Conservation (phyloP, 1,140 invertebrate species). For the Penaeus vannamei region DNA sequence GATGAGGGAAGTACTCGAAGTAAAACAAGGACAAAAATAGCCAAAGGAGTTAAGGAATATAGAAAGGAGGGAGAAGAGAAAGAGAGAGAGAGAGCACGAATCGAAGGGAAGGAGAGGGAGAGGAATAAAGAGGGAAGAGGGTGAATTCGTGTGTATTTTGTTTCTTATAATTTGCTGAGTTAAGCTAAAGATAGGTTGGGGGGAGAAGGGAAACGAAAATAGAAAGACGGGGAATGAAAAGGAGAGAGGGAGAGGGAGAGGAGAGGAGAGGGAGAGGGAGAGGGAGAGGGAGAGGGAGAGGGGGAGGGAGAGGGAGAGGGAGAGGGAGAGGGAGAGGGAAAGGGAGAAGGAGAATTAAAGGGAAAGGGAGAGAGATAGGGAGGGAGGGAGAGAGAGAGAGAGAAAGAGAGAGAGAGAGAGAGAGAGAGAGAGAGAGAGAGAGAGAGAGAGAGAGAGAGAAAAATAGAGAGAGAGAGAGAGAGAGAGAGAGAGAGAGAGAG, state of each 20-base stretch:
- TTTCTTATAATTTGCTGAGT: too few species aligned
- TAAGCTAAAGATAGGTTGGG: too few species aligned
- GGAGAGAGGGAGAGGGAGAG: not conserved
- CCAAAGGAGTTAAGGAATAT: too few species aligned
- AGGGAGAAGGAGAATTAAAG: not conserved
- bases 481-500: slow-evolving; percentile 1
- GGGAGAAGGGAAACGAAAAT: not conserved
- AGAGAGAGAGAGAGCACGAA: too few species aligned
- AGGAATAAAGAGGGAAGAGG: too few species aligned
- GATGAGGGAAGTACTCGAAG: too few species aligned
- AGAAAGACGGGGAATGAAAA: not conserved
- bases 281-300: not conserved
- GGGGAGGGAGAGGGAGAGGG: not conserved
- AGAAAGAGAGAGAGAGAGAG: not conserved
- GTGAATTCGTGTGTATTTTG: too few species aligned
- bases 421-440: not conserved
- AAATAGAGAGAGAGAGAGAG: not conserved
- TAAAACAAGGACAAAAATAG: too few species aligned
- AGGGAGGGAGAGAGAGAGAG: not conserved
- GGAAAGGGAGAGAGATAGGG: not conserved
- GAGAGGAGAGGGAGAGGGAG: not conserved
- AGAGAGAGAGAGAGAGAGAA: not conserved
- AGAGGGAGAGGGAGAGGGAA: not conserved
- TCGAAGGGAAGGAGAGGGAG: too few species aligned
- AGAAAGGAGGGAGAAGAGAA: too few species aligned